Base-by-base conservation (phyloP, 2,113 vertebrate species). In the Eira barbara region DNA sequence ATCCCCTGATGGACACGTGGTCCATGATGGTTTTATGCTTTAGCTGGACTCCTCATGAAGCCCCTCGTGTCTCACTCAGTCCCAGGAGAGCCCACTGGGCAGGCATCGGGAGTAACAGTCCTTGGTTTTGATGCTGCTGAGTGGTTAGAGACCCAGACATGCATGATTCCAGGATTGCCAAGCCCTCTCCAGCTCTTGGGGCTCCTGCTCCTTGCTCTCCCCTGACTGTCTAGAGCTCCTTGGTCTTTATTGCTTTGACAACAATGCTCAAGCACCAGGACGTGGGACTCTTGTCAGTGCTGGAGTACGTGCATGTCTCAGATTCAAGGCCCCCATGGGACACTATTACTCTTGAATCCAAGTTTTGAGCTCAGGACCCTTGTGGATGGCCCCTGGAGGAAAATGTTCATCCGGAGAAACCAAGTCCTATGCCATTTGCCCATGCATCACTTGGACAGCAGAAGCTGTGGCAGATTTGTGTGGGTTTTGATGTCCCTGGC, bases 231-330 rank as follows among this genome's bases (percentile, higher is more conserved):
- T 65, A 34, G 63, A 65, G 29, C 29, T 65, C 29, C 63, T 65
- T 65, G 63, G 29, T 34, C 29, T 65, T 65, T 65, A 65, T 65
- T 65, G 29, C 63, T 65, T 65, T 49, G 45, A 67, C 61, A 49
- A 2, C 11, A 17, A n/a, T 10, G 42, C 13, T 31, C 12, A 49
- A n/a, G 57, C 4, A 2, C 57, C 1, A 10, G 57, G 11, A 61
- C 7, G 27, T 12, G 29, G 59, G 36, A 4, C 31, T 25, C 61
- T 34, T 8, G 0, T 86, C 29, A 15, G 9, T 25, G 59, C 82
- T 4, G 6, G 11, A 29, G 29, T 34, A 13, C 1, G 6, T 18
- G 2, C 0, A 7, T n/a, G 20, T 23, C 42, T 47, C 2, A 10
- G 29, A 20, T 65, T 47, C 18, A 13, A 49, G 17, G 61, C 61